Evolutionary conservation across 2,797 vertebrate species (phyloP).

Genomic region (Ceryle rudis): DNA sequence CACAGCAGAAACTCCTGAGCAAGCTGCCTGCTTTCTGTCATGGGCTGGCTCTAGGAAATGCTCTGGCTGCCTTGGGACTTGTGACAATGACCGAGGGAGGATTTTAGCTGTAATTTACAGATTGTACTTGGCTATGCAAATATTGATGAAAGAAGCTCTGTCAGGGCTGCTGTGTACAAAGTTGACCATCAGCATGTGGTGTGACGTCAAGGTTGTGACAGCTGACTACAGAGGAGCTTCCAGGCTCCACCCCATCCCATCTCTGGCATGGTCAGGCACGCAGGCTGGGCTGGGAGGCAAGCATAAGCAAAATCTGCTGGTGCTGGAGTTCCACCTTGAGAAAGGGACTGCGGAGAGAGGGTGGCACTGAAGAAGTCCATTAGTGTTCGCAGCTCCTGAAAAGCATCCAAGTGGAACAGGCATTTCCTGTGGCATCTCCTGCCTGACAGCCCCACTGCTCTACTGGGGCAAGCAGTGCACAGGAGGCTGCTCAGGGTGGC

Average conservation of each 20-base stretch:
- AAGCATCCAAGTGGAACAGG: background rate
- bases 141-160: background rate
- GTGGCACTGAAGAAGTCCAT: background rate
- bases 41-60: background rate
- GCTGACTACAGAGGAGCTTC: background rate
- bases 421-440: background rate
- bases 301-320: background rate
- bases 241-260: background rate
- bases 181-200: accelerated
- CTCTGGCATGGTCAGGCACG: accelerated
- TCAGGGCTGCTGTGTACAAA: background rate
- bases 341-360: background rate
- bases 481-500: background rate
- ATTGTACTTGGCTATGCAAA: background rate
- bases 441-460: background rate
- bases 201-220: background rate
- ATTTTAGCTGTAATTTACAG: background rate
- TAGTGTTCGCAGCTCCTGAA: background rate
- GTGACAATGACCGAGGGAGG: background rate
- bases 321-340: accelerated
- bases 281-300: accelerated
- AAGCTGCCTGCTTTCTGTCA: background rate
- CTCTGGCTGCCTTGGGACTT: background rate
- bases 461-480: background rate
- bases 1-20: background rate